Evolutionary conservation across 2,888 invertebrate genomes (phyloP).

Genomic region (Mechanitis mazaeus): DNA sequence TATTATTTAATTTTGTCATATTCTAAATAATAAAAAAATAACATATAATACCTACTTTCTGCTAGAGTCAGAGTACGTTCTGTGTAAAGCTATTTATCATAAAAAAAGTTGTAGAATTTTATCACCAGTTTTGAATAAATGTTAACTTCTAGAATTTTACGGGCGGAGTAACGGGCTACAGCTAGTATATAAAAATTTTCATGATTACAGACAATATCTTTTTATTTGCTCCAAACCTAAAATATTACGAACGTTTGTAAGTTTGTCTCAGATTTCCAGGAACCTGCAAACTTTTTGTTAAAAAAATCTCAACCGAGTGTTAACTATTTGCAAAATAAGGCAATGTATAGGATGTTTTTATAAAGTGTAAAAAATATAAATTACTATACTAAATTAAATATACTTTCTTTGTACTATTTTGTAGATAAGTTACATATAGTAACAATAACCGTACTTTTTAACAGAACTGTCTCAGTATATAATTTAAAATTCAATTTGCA

Average conservation of each 20-base stretch:
- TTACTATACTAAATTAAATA: no score
- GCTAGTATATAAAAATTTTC: background rate
- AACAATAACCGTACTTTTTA: background rate
- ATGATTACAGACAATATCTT: background rate
- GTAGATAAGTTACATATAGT: background rate
- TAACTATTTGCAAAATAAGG: background rate
- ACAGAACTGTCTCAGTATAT: background rate
- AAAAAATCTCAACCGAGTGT: conserved; percentile 9
- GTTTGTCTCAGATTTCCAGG: conserved; percentile 34
- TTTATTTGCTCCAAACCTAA: conserved; percentile 16
- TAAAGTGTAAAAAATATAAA: no score
- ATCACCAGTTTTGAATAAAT: no score
- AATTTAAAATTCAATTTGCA: conserved; percentile 28
- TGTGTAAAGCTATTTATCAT: no score
- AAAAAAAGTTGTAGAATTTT: no score
- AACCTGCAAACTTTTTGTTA: conserved; percentile 30
- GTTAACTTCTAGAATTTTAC: no score
- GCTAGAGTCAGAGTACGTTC: no score
- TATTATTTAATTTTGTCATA: no score
- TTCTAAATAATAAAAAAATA: no score
- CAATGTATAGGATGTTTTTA: no score
- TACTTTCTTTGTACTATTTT: background rate
- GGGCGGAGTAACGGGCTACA: no score
- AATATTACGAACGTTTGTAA: conserved; percentile 31
- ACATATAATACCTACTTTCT: no score